Evolutionary conservation across 2,113 vertebrate genomes (phyloP).

Genomic region (Trematocara variabile): DNA sequence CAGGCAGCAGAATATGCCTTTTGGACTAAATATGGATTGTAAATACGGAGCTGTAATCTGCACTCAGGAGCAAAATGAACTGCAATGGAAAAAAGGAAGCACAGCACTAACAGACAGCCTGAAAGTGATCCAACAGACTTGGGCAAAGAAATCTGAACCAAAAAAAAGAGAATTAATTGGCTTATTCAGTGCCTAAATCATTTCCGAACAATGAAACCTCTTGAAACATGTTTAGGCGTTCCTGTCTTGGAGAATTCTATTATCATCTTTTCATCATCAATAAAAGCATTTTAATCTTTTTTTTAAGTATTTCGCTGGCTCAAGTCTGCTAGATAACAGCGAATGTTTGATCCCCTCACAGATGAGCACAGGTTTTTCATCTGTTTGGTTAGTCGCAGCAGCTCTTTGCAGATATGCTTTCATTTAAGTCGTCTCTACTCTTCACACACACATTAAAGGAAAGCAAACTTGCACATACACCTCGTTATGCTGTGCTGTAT

Average conservation of each 20-base stretch:
- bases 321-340: background rate
- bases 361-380: background rate
- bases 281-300: background rate
- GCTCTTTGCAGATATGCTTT: background rate
- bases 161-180: background rate
- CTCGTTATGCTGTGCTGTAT: background rate
- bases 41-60: background rate
- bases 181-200: background rate
- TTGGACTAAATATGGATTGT: background rate
- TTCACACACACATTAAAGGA: background rate
- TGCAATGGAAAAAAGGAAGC: background rate
- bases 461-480: background rate
- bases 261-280: background rate
- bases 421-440: background rate
- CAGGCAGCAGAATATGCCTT: background rate
- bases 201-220: background rate
- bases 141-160: background rate
- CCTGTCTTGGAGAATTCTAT: background rate
- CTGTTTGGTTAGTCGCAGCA: background rate
- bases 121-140: background rate
- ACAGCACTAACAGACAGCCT: background rate
- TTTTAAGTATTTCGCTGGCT: background rate
- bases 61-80: background rate
- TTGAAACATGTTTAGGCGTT: background rate
- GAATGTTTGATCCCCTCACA: background rate